These are phyloP conservation scores for Lucifuga dentata DNA, from an alignment of 2,113 vertebrate species.

Conservation along the genomic window DNA sequence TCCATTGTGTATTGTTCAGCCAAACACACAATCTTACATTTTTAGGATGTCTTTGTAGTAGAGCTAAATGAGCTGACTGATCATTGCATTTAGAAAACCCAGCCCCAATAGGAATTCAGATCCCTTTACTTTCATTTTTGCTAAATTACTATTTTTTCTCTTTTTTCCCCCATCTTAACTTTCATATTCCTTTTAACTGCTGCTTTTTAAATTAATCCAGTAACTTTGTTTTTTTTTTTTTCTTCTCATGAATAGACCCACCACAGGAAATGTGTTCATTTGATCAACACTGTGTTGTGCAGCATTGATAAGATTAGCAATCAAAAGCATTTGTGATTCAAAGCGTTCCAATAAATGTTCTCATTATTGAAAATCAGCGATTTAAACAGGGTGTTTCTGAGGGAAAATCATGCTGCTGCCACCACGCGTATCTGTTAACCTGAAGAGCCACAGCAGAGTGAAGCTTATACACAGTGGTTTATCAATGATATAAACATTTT, in stretches of 20 bases:
- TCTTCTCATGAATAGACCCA: constrained; percentile 54
- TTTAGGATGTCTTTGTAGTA: neutral
- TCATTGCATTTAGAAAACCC: constrained; percentile 26
- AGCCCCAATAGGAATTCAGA: constrained; percentile 13
- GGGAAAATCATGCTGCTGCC: constrained; percentile 56
- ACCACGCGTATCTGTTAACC: constrained; percentile 64
- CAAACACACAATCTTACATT: neutral
- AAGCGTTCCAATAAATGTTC: constrained; percentile 70
- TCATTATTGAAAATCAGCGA: constrained; percentile 65
- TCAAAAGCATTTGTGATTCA: constrained; percentile 73
- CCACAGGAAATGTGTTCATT: constrained; percentile 73
- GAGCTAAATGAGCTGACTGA: constrained; percentile 4
- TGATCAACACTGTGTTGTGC: constrained; percentile 75
- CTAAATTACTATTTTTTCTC: constrained; percentile 12
- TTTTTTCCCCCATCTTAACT: constrained; percentile 36
- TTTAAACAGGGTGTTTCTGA: constrained; percentile 62
- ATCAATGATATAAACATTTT: constrained; percentile 18
- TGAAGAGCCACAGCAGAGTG: constrained; percentile 58
- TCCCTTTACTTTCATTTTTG: constrained; percentile 24
- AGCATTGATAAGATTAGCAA: constrained; percentile 78
- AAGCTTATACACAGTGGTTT: constrained; percentile 29
- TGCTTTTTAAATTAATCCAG: constrained; percentile 41
- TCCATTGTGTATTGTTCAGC: neutral
- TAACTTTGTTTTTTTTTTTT: constrained; percentile 22
- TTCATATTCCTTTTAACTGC: constrained; percentile 14